Conservation (phyloP, 1,140 invertebrate genomes). For the Steinernema feltiae region DNA sequence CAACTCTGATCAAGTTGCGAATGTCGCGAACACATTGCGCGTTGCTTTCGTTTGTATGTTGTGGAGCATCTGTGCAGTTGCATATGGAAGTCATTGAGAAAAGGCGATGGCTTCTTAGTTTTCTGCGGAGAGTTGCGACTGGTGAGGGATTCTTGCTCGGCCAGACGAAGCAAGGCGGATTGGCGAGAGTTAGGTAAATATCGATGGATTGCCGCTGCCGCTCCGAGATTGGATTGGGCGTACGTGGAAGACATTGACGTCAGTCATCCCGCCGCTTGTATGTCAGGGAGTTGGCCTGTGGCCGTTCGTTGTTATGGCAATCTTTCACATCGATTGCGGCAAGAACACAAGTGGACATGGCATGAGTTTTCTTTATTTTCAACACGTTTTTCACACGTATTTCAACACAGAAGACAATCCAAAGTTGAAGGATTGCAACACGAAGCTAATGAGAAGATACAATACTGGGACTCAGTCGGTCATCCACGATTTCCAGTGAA, state of each 20-base stretch:
- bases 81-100: background rate
- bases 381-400: too few relatives aligned
- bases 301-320: background rate
- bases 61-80: background rate
- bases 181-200: background rate
- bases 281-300: background rate
- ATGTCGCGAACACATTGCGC: background rate
- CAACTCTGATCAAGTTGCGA: background rate
- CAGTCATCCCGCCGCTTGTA: background rate
- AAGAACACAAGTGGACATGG: too few relatives aligned
- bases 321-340: background rate
- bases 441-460: background rate
- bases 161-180: background rate
- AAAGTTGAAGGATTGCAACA: background rate
- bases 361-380: too few relatives aligned
- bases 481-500: background rate
- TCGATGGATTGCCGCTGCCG: background rate
- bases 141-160: background rate
- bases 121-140: background rate
- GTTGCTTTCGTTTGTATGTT: background rate
- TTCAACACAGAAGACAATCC: background rate
- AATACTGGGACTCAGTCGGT: background rate
- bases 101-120: background rate
- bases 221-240: too few relatives aligned
- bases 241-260: background rate